Evolutionary conservation across 2,797 vertebrate species (phyloP).

Genomic region (Lacerta agilis): DNA sequence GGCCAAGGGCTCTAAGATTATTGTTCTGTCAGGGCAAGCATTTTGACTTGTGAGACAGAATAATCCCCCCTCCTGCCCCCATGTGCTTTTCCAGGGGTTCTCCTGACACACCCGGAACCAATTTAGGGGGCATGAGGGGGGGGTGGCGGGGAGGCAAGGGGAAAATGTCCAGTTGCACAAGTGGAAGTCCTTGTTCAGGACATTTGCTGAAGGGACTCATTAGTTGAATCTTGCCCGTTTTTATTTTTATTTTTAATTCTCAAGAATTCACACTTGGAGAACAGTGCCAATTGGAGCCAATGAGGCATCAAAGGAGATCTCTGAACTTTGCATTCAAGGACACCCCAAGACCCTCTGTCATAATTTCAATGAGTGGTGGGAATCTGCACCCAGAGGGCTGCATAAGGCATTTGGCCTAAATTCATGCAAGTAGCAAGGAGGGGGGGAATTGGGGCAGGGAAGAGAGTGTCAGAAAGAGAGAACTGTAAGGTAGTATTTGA

Average conservation of each 20-base stretch:
- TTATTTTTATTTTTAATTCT: not conserved
- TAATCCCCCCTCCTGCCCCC: too few species aligned
- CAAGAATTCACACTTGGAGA: not conserved
- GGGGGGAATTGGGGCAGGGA: not conserved
- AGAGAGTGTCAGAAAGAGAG: not conserved
- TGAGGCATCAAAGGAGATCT: not conserved
- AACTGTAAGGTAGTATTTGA: too few species aligned
- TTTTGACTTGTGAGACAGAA: too few species aligned
- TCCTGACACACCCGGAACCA: too few species aligned
- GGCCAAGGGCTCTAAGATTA: too few species aligned
- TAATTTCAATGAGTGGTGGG: not conserved
- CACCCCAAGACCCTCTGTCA: not conserved
- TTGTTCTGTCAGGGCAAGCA: too few species aligned
- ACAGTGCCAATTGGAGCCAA: not conserved
- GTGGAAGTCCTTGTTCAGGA: too few species aligned
- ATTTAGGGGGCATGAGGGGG: too few species aligned
- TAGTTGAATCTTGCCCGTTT: not conserved
- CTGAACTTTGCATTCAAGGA: not conserved
- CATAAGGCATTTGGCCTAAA: not conserved
- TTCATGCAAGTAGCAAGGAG: not conserved
- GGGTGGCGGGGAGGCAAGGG: too few species aligned
- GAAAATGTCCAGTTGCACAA: too few species aligned
- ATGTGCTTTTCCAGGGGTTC: too few species aligned
- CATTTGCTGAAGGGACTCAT: too few species aligned
- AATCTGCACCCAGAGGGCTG: not conserved